These are phyloP conservation scores for Pachypanchax playfairii DNA, from an alignment of 2,113 vertebrate genomes.

Conservation along the genomic window DNA sequence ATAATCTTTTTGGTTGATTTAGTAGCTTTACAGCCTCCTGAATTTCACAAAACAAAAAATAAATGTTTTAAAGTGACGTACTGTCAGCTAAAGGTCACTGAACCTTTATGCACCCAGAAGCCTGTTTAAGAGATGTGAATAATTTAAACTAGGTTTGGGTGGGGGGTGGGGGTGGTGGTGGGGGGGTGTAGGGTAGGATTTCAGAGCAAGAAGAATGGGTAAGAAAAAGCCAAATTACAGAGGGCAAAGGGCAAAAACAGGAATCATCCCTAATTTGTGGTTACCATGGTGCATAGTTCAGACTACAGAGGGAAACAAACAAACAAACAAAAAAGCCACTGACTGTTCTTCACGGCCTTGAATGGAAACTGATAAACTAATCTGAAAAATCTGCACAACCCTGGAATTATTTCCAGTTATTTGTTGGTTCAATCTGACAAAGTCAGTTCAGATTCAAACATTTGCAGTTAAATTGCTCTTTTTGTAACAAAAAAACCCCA, in stretches of 20 bases:
- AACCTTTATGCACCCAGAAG: constrained; percentile 49
- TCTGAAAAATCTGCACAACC: no score
- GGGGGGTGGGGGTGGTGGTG: no score
- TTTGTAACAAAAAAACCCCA: no score
- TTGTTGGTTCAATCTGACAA: no score
- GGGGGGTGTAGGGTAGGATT: no score
- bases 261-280: constrained; percentile 74
- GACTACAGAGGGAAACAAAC: constrained; percentile 33
- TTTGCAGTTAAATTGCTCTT: no score
- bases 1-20: no score
- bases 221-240: constrained; percentile 65
- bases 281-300: constrained; percentile 54
- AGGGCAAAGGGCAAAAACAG: constrained; percentile 69
- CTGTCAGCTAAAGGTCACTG: constrained; percentile 67
- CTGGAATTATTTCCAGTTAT: no score
- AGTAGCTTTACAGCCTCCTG: background rate
- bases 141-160: constrained; percentile 66
- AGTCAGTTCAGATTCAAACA: no score
- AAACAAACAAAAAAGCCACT: constrained; percentile 26
- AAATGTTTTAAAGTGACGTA: constrained; percentile 52
- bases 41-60: constrained; percentile 59
- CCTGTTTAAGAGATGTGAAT: constrained; percentile 71
- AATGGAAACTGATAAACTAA: constrained; percentile 29
- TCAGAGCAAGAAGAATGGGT: constrained; percentile 46
- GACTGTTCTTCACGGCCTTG: constrained; percentile 23